phyloP scores from a whole-genome alignment of 2,797 vertebrate species.

The Sylvilagus floridanus region DNA sequence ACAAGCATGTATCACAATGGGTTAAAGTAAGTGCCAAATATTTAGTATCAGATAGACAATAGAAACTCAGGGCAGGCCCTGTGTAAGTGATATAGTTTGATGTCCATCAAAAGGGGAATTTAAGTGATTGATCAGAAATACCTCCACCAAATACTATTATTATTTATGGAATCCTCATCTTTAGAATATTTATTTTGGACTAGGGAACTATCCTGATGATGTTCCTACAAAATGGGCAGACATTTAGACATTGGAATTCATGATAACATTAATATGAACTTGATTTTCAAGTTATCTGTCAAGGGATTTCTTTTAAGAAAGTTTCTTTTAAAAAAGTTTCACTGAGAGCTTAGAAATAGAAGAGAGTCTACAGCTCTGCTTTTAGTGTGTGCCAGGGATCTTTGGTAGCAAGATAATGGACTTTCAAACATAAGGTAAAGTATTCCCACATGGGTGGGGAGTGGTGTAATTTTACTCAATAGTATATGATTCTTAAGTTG shows the following conservation, averaged over 20 bases:
- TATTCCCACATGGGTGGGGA: not conserved
- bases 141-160: not conserved
- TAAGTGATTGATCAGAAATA: not conserved
- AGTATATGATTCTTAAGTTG: not conserved
- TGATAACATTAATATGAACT: not conserved
- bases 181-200: conserved; percentile 47
- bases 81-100: not conserved
- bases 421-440: not conserved
- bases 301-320: not conserved
- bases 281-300: conserved; percentile 35
- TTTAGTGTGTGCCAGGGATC: not conserved
- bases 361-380: not conserved
- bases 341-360: not conserved
- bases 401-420: not conserved
- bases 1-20: not conserved
- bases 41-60: not conserved
- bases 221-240: not conserved
- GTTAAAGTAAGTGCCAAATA: not conserved
- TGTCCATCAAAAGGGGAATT: not conserved
- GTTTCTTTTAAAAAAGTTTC: conserved; percentile 1
- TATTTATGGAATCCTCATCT: not conserved
- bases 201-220: not conserved
- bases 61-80: not conserved
- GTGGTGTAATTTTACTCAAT: not conserved
- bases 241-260: not conserved